These are phyloP conservation scores for Sinonovacula constricta DNA, from an alignment of 1,140 invertebrate species.

Conservation along the genomic window DNA sequence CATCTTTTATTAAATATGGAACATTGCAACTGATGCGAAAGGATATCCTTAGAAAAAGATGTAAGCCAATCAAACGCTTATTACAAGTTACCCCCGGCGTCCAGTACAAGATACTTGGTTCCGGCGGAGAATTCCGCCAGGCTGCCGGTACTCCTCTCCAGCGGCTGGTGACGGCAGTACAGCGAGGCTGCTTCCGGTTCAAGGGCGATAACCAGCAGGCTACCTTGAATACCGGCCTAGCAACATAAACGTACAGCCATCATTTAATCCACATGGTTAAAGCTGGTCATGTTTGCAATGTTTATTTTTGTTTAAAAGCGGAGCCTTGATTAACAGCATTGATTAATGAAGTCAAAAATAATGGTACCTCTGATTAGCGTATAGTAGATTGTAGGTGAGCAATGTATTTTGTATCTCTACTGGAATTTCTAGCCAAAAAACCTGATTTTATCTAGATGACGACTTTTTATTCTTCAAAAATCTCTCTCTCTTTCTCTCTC, in stretches of 20 bases:
- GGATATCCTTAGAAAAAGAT: background rate
- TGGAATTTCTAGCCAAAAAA: too few relatives aligned
- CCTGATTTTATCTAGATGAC: too few relatives aligned
- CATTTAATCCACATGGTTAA: background rate
- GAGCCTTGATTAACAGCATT: background rate
- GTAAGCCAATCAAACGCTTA: background rate
- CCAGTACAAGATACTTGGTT: conserved; percentile 50
- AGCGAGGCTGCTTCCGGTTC: conserved; percentile 59
- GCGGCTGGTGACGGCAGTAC: conserved; percentile 46
- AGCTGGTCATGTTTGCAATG: background rate
- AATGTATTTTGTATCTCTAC: too few relatives aligned
- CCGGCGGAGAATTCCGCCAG: conserved; percentile 30
- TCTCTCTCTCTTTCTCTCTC: too few relatives aligned
- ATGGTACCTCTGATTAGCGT: too few relatives aligned
- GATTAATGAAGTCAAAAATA: too few relatives aligned
- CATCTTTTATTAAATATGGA: background rate
- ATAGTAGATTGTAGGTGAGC: too few relatives aligned
- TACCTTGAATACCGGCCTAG: conserved; percentile 51
- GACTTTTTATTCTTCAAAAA: too few relatives aligned
- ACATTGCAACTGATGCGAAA: background rate
- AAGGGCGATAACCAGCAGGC: conserved; percentile 48
- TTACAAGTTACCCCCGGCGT: conserved; percentile 52
- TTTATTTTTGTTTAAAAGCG: background rate
- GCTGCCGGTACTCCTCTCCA: conserved; percentile 23
- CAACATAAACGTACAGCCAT: too few relatives aligned